A percentile compares a stretch with the other conserved stretches of the same genome.
These are phyloP conservation scores for Cyanoramphus novaezelandiae DNA, from an alignment of 2,113 vertebrate genomes.

Conservation along the genomic window DNA sequence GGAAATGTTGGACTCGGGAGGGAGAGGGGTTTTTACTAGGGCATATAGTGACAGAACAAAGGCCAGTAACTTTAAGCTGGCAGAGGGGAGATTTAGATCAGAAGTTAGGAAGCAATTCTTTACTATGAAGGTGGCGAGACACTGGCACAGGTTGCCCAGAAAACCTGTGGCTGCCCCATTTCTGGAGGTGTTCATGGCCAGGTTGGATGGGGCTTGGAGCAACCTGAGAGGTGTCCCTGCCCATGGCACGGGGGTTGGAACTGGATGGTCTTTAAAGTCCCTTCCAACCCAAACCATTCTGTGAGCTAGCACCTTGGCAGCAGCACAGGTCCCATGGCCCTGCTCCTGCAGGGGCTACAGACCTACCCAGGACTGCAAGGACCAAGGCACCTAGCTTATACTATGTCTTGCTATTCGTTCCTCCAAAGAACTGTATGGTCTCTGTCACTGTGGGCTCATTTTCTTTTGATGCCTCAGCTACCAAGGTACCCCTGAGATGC, in stretches of 20 bases:
- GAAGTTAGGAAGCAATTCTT: neutral
- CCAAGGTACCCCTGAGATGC: neutral
- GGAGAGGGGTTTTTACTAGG: neutral
- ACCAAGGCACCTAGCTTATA: neutral
- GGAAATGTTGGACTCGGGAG: neutral
- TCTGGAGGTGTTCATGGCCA: neutral
- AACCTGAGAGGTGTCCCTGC: neutral
- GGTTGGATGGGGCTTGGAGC: neutral
- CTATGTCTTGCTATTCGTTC: fast-evolving
- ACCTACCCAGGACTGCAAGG: neutral
- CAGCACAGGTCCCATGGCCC: fast-evolving
- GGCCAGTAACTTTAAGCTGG: neutral
- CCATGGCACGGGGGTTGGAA: neutral
- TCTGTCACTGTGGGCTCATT: neutral
- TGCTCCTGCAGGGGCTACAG: neutral
- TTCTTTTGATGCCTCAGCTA: neutral
- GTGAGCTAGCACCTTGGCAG: neutral
- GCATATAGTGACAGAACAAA: neutral
- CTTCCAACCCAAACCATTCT: neutral
- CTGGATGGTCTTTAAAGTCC: neutral
- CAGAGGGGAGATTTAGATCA: neutral
- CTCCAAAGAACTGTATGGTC: neutral
- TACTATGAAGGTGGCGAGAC: neutral
- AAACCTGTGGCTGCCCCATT: neutral
- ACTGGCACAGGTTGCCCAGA: neutral